Base-by-base conservation (phyloP, 1,140 invertebrate species). In the Pissodes strobi region DNA sequence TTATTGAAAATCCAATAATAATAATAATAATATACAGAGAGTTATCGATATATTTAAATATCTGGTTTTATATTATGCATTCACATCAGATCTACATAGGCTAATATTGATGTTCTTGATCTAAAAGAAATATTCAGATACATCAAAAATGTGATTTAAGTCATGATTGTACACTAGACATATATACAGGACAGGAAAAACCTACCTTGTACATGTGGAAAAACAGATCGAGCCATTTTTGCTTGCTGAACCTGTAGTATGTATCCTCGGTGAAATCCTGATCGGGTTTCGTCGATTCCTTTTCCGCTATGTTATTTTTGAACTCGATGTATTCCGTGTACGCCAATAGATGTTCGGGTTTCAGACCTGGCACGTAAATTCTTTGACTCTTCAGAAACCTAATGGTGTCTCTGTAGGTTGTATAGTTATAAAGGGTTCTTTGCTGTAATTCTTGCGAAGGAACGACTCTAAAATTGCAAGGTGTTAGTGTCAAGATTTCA, bases 181-280 rank as follows among this genome's bases (percentile, higher is more conserved):
- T n/a, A n/a, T n/a, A n/a, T n/a, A n/a, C n/a, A n/a, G n/a, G n/a
- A n/a, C n/a, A n/a, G n/a, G n/a, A 48, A 19, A 21, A 21, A 8
- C n/a, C 6, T 43, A 61, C 58, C 19, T 79, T 81, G 45, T 75
- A 79, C 0, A 70, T 76, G 65, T 79, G 78, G 17, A 81, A 67
- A 23, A 78, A 63, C 1, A 81, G 38, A 39, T 81, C 79, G 8
- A 81, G 45, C 80, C 79, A 81, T 22, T 57, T 74, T 53, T 79
- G 78, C 55, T 72, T 75, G n/a, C 69, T 74, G 12, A 73, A 65
- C 2, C 58, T 53, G 34, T 73, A 65, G 51, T 76, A 79, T 30
- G 58, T 22, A 8, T 61, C 43, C 34, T 59, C 56, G 4, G 52
- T 2, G 25, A 71, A 39, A 18, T 38, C 17, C 30, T 17, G 13